Evolutionary conservation across 2,888 invertebrate genomes (phyloP), one percentile per base, ranked within the genome.

Genomic region (Nycteola revayana): DNA sequence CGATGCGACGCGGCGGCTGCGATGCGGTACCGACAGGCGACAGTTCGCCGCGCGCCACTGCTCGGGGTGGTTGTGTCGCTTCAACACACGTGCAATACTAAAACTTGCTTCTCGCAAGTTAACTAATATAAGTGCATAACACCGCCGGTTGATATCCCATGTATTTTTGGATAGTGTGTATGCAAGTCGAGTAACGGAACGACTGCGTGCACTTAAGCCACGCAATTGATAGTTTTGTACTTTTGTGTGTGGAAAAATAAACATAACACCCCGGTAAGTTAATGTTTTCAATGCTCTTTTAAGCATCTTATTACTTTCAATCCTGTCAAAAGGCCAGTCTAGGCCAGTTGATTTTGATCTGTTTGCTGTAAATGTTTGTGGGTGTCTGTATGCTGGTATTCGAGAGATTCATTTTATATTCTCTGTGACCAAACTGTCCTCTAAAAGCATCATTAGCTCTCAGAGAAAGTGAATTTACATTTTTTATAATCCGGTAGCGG

Each of bases 201-300:
- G 57, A 68, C 65, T 70, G 68, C 69, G 70, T 70, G 69, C 70
- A 66, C 53, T 60, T 63, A 59, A 60, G 55, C 55, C 65, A 66
- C 67, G 72, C 77, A 72, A 78, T 80, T 81, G 81, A 68, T 57
- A 49, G 59, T 68, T 78, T 68, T 66, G 65, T 70, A 68, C 68
- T 65, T 68, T 65, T 60, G 75, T 67, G 64, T 64, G 67, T 64
- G 67, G 73, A 76, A 79, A 82, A 75, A 81, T 76, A 85, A 82
- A 85, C 78, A 84, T 76, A 78, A 60, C 72, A 71, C 73, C 78
- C 68, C 78, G 76, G 87, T 87, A 72, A 85, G 87, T 83, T 73
- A 54, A 59, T 58, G 57, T 59, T 62, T 48, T 46, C 47, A 58
- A 48, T 47, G 26, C n/a, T 55, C 32, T 46, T n/a, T 28, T 9